A percentile compares a stretch with the other conserved stretches of the same genome.
phyloP scores from a whole-genome alignment of 2,113 vertebrate species.

The Chloropsis hardwickii region DNA sequence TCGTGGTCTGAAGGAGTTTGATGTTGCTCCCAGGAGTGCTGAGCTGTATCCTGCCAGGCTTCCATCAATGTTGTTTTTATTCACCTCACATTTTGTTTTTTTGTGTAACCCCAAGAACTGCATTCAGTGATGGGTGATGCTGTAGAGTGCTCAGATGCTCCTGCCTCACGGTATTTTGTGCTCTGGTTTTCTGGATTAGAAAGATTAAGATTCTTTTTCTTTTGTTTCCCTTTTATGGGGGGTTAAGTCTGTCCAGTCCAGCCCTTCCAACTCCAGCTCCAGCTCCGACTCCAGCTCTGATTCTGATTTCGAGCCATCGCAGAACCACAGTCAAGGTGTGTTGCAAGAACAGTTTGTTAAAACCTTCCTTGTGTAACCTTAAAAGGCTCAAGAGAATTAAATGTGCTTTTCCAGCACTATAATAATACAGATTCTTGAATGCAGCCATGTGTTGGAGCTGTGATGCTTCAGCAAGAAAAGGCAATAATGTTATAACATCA shows the following conservation, averaged over 20 bases:
- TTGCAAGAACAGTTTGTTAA: background rate
- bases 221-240: slow-evolving; percentile 16
- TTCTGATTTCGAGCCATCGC: slow-evolving; percentile 93
- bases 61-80: background rate
- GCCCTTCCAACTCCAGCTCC: slow-evolving; percentile 92
- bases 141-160: background rate
- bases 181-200: background rate
- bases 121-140: background rate
- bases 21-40: background rate
- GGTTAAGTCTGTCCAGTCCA: slow-evolving; percentile 89
- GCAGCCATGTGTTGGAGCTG: background rate
- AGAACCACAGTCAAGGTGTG: slow-evolving; percentile 97
- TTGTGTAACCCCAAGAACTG: background rate
- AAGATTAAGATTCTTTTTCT: slow-evolving; percentile 48
- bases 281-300: slow-evolving; percentile 96
- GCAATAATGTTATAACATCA: background rate
- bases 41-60: background rate
- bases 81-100: background rate
- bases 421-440: background rate
- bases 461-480: background rate
- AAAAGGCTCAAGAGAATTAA: background rate
- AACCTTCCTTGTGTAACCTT: background rate
- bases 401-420: background rate
- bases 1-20: fast-evolving
- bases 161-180: background rate